These are phyloP conservation scores for Drosophila sp. DNA, from an alignment of 1,140 invertebrate genomes.

Conservation along the genomic window DNA sequence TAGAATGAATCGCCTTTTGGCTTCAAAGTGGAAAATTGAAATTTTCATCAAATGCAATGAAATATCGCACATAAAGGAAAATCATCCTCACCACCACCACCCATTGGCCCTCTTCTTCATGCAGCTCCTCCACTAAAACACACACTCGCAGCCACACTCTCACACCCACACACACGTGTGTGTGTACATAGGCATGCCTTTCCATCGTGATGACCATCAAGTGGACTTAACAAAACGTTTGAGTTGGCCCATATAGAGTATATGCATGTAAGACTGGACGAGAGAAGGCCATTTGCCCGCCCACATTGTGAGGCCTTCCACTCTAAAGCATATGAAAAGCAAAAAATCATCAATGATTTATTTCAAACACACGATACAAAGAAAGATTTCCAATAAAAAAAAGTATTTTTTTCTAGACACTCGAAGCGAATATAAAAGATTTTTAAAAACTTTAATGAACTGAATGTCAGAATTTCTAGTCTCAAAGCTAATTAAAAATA, in stretches of 20 bases:
- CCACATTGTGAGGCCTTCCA: no score
- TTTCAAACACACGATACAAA: no score
- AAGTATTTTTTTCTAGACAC: no score
- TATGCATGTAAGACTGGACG: neutral
- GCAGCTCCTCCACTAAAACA: neutral
- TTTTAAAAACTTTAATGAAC: no score
- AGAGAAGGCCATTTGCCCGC: neutral
- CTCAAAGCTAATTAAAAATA: no score
- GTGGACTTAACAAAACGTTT: slow-evolving; percentile 14
- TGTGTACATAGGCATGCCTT: neutral
- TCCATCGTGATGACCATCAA: slow-evolving; percentile 2
- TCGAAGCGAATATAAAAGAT: no score
- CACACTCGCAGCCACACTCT: neutral
- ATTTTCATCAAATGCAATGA: slow-evolving; percentile 22
- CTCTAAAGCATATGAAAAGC: no score
- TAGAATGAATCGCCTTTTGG: slow-evolving; percentile 21
- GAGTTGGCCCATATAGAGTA: neutral
- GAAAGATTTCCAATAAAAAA: no score
- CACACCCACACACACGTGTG: neutral
- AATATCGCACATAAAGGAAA: slow-evolving; percentile 24
- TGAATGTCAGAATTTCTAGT: no score
- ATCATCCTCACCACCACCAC: neutral
- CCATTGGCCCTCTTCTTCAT: neutral
- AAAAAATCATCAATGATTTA: no score
- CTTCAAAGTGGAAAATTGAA: slow-evolving; percentile 28